Evolutionary conservation across 2,797 vertebrate species (phyloP).

Genomic region (Enteromius mattozi): DNA sequence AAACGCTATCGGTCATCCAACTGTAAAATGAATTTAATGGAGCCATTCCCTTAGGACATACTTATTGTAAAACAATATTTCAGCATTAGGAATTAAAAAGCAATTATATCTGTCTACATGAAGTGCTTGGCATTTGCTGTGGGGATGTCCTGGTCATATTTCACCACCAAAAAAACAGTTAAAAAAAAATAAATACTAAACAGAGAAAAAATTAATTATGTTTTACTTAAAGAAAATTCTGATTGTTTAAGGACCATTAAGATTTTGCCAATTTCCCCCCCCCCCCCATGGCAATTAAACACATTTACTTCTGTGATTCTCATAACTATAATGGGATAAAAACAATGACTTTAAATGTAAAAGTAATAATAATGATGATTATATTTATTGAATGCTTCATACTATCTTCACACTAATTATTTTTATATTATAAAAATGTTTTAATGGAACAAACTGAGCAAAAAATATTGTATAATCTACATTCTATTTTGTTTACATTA

Average conservation of each 20-base stretch:
- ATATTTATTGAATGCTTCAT: background rate
- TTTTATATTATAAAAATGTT: background rate
- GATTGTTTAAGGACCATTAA: background rate
- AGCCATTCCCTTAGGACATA: conserved; percentile 60
- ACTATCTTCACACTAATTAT: background rate
- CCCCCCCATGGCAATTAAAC: background rate
- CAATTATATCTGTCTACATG: conserved; percentile 10
- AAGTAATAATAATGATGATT: background rate
- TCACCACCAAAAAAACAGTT: background rate
- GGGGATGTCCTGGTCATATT: conserved; percentile 33
- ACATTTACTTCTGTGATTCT: background rate
- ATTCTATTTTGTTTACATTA: background rate
- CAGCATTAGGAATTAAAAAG: conserved; percentile 27
- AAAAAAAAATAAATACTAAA: background rate
- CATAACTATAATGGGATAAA: background rate
- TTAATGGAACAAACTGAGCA: background rate
- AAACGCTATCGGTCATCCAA: conserved; percentile 70
- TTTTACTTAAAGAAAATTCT: background rate
- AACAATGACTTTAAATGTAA: background rate
- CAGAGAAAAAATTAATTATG: background rate
- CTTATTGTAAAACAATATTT: conserved; percentile 26
- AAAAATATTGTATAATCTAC: background rate
- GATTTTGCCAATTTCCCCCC: background rate
- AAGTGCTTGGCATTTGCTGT: conserved; percentile 58
- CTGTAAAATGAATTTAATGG: conserved; percentile 69